phyloP scores from a whole-genome alignment of 2,113 vertebrate genomes.

The Tetrao urogallus region DNA sequence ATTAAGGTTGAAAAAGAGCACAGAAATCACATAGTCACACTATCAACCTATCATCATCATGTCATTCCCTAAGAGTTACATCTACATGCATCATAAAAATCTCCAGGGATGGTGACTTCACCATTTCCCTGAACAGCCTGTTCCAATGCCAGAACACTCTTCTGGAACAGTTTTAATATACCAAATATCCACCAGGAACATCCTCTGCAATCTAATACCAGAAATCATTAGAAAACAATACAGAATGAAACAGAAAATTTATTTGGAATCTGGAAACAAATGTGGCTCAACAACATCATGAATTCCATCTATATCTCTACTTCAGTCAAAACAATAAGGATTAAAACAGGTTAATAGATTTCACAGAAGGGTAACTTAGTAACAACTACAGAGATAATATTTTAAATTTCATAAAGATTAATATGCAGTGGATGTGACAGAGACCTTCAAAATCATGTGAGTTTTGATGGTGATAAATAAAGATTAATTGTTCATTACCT shows the following conservation, averaged over 20 bases:
- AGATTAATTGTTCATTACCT: fast-evolving
- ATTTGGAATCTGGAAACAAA: neutral
- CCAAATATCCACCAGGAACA: no score
- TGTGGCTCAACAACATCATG: neutral
- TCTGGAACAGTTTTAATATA: no score
- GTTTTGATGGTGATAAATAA: neutral
- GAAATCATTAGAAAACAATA: neutral
- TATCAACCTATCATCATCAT: no score
- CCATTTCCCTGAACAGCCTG: no score
- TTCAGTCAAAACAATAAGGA: neutral
- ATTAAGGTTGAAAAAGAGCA: no score
- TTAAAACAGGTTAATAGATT: neutral
- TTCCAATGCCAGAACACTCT: no score
- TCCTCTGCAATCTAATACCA: neutral
- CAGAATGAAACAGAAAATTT: neutral
- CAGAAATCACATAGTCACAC: no score
- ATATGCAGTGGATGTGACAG: fast-evolving
- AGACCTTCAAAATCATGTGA: fast-evolving
- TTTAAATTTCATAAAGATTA: neutral
- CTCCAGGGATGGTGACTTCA: no score
- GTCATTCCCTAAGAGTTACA: no score
- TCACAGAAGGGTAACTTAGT: fast-evolving
- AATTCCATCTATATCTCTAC: neutral
- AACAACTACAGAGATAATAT: neutral
- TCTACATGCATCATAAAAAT: no score